Conservation (phyloP, 2,113 vertebrate species). For the Sceloporus tristichus region DNA sequence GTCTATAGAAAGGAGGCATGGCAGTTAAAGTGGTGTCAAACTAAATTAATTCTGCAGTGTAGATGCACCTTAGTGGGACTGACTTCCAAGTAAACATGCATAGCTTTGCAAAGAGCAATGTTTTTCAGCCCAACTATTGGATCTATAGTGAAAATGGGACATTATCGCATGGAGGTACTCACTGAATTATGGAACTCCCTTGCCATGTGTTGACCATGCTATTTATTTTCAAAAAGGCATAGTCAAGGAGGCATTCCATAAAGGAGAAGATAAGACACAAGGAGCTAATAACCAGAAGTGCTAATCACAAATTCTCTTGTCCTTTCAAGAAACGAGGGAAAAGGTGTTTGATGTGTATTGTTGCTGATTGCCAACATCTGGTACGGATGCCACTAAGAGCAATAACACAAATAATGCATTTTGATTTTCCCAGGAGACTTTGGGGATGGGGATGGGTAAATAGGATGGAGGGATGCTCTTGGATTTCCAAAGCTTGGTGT, state of each 20-base stretch:
- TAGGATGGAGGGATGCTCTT: conserved; percentile 50
- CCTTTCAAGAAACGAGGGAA: conserved; percentile 18
- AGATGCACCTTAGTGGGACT: no score
- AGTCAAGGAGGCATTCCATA: neutral
- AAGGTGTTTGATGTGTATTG: conserved; percentile 31
- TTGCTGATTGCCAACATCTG: conserved; percentile 77
- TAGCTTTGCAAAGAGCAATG: no score
- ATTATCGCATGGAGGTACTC: no score
- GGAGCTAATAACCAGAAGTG: neutral
- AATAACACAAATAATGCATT: conserved; percentile 55
- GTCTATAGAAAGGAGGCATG: no score
- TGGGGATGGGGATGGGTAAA: conserved; percentile 15
- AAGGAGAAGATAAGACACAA: neutral
- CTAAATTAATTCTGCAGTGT: no score
- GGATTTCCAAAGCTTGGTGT: conserved; percentile 73
- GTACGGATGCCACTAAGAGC: conserved; percentile 61
- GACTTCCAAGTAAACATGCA: no score
- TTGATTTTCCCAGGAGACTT: conserved; percentile 44
- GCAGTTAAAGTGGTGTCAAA: no score
- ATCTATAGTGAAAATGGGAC: no score
- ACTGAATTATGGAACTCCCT: neutral
- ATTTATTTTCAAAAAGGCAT: neutral
- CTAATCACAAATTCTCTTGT: fast-evolving
- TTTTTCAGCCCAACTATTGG: no score
- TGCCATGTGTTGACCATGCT: fast-evolving